Percentiles rank a stretch among this genome's conserved stretches.
Conservation (phyloP, 2,888 invertebrate species). For the Orthonychiurus folsomi region DNA sequence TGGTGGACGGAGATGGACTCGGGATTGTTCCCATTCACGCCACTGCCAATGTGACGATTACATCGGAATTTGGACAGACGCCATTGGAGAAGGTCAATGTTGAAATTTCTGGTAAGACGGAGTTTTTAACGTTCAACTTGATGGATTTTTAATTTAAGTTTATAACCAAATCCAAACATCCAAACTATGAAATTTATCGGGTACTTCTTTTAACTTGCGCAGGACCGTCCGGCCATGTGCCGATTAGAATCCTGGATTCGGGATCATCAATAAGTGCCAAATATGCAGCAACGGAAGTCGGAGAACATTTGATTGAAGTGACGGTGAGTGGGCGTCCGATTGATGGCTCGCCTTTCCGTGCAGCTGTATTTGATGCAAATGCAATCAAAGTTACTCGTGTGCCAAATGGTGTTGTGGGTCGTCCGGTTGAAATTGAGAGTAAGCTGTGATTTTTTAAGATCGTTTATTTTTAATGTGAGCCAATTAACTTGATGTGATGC, state of each 20-base stretch:
- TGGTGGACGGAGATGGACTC: constrained; percentile 55
- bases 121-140: background rate
- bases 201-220: background rate
- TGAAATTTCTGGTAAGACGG: constrained; percentile 47
- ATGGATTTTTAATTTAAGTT: no score
- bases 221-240: constrained; percentile 38
- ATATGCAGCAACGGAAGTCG: constrained; percentile 51
- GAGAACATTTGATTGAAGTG: constrained; percentile 52
- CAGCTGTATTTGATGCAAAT: constrained; percentile 34
- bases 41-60: constrained; percentile 52
- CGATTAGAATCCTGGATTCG: constrained; percentile 35
- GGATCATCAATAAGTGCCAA: constrained; percentile 45
- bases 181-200: background rate
- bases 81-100: constrained; percentile 44
- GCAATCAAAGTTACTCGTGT: constrained; percentile 60
- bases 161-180: no score
- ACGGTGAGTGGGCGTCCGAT: constrained; percentile 44
- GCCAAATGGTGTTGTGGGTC: constrained; percentile 76
- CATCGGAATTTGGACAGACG: constrained; percentile 44
- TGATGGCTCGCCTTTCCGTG: constrained; percentile 46
- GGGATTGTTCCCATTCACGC: constrained; percentile 54
- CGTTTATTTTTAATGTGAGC: background rate
- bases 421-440: constrained; percentile 95
- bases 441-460: no score
- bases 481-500: no score